Evolutionary conservation across 2,113 vertebrate genomes (phyloP).

Genomic region (Cyanistes caeruleus): DNA sequence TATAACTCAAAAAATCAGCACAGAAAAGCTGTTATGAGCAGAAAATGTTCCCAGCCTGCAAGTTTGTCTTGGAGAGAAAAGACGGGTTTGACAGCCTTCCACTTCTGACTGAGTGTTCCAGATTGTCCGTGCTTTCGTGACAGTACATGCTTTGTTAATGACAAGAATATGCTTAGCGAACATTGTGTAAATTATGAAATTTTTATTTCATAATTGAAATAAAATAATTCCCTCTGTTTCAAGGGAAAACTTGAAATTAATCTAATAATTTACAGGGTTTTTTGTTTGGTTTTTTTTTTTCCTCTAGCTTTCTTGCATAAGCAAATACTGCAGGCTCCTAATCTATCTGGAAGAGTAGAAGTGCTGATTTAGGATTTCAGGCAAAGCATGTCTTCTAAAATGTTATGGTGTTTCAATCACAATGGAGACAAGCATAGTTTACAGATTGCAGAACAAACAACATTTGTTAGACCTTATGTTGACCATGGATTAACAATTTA

Average conservation of each 20-base stretch:
- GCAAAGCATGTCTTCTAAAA: neutral
- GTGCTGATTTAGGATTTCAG: neutral
- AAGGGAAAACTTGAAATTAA: neutral
- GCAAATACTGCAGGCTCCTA: neutral
- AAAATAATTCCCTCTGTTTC: neutral
- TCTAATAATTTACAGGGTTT: neutral
- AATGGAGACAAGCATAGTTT: neutral
- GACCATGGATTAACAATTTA: neutral
- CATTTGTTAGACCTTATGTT: neutral
- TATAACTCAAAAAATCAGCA: neutral
- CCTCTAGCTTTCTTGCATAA: neutral
- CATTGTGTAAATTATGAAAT: neutral
- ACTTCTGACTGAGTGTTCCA: neutral
- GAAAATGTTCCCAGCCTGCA: neutral
- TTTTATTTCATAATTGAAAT: no score
- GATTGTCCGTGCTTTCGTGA: neutral
- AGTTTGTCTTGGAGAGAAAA: neutral
- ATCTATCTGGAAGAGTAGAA: neutral
- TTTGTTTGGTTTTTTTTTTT: neutral
- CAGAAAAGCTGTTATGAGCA: neutral
- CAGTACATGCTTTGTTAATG: neutral
- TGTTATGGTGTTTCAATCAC: neutral
- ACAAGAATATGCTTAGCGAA: neutral
- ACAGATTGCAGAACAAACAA: neutral
- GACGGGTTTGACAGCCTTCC: neutral